Evolutionary conservation across 1,140 invertebrate species (phyloP), one percentile per base, ranked within the genome.

Genomic region (Bombyx mandarina): DNA sequence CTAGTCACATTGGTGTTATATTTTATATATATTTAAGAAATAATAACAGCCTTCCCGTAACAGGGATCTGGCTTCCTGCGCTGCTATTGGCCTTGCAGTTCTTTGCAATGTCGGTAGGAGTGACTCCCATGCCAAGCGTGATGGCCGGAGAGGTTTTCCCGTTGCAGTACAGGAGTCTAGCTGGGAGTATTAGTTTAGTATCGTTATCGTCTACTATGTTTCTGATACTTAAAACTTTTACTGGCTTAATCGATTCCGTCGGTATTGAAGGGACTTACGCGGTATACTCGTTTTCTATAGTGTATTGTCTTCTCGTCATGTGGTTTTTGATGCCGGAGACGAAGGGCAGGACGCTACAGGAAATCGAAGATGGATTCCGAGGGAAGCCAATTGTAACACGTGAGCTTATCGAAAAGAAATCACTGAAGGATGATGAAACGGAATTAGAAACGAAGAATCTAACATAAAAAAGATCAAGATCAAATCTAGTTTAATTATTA

Each of bases 141-240:
- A 67, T 78, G 52, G 61, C 66, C 46, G 75, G 75, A 0, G 75
- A 78, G 57, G 58, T 78, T 0, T 75, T 78, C 56, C 71, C 75
- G 46, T 46, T 78, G 6, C 57, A 72, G 50, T 74, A 71, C 49
- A 69, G 71, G 44, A 72, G 71, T 57, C 58, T 71, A 12, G 67
- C 58, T 50, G 68, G 69, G 2, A 71, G 65, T 42, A 68, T 71
- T 1, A 69, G 73, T 42, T 43, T 65, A 8, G 48, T 56, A 7
- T 45, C 60, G 7, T 12, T 62, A 35, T 45, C 67, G 45, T 56
- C 22, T 8, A 54, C 49, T 5, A 9, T 64, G 44, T 60, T 64
- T 43, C 9, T 58, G 45, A 26, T 58, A 0, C n/a, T 64, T 6
- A 64, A 64, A 48, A 60, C 62, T 1, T 64, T 64, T 45, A 56